Conservation (phyloP, 2,888 invertebrate genomes). For the Exocentrus adspersus region DNA sequence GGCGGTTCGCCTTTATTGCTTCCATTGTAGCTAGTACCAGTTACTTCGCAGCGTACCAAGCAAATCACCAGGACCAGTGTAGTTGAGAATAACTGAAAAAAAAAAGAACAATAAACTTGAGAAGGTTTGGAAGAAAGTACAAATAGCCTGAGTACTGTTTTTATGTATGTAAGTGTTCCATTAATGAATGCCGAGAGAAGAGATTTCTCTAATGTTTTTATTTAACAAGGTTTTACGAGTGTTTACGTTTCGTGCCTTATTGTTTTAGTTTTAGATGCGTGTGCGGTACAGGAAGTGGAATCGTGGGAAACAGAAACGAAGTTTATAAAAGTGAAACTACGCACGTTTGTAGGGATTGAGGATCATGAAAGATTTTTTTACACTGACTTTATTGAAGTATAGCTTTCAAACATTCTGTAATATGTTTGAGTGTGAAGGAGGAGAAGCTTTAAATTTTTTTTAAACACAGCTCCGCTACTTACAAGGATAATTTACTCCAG, state of each 20-base stretch:
- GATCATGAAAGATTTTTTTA: neutral
- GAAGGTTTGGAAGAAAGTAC: slow-evolving; percentile 25
- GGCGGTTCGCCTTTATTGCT: slow-evolving; percentile 65
- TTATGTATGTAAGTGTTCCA: neutral
- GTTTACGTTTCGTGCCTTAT: slow-evolving; percentile 2
- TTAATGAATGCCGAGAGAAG: slow-evolving; percentile 20
- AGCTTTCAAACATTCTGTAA: no score
- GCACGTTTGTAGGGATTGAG: neutral
- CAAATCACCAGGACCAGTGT: slow-evolving; percentile 29
- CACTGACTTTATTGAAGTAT: no score
- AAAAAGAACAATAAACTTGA: neutral
- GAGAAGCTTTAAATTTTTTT: no score
- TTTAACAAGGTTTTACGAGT: neutral
- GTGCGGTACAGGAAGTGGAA: slow-evolving; percentile 6
- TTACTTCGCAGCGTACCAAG: slow-evolving; percentile 28
- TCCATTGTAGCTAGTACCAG: slow-evolving; percentile 48
- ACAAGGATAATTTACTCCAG: no score
- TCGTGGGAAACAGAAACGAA: slow-evolving; percentile 22
- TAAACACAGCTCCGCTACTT: no score
- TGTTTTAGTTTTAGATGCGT: slow-evolving; percentile 18
- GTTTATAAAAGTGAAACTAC: slow-evolving; percentile 21
- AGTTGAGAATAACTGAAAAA: slow-evolving; percentile 37
- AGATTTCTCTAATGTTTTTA: slow-evolving; percentile 19
- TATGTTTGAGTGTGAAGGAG: no score
- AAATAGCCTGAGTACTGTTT: slow-evolving; percentile 15